Conservation (phyloP, 2,113 vertebrate species). For the Thunnus thynnus region DNA sequence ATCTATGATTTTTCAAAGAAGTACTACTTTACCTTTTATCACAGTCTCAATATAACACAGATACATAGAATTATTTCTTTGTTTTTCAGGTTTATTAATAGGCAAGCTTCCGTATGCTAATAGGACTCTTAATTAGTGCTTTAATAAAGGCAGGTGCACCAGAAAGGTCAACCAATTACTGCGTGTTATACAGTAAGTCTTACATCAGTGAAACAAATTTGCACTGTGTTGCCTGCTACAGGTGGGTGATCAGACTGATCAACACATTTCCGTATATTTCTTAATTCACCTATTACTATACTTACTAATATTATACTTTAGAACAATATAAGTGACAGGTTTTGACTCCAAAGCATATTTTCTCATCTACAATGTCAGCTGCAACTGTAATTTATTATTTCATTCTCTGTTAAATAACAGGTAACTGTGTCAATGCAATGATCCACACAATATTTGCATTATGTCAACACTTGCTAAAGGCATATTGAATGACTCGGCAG, state of each 20-base stretch:
- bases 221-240: neutral
- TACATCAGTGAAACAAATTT: slow-evolving; percentile 19
- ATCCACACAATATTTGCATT: neutral
- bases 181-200: slow-evolving; percentile 11
- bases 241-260: slow-evolving; percentile 5
- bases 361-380: neutral
- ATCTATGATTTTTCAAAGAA: too few species aligned
- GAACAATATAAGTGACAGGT: neutral
- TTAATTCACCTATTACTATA: neutral
- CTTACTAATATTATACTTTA: neutral
- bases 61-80: slow-evolving; percentile 13
- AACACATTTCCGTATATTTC: neutral
- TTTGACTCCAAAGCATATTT: neutral
- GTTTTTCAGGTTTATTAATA: slow-evolving; percentile 24
- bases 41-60: neutral
- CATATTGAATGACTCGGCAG: neutral
- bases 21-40: too few species aligned
- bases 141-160: slow-evolving; percentile 26
- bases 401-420: neutral
- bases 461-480: neutral
- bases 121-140: slow-evolving; percentile 32
- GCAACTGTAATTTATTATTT: neutral
- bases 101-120: slow-evolving; percentile 7
- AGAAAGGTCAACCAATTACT: slow-evolving; percentile 31
- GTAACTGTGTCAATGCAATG: too few species aligned